phyloP scores from a whole-genome alignment of 2,113 vertebrate genomes.

The Todiramphus saurophagus region DNA sequence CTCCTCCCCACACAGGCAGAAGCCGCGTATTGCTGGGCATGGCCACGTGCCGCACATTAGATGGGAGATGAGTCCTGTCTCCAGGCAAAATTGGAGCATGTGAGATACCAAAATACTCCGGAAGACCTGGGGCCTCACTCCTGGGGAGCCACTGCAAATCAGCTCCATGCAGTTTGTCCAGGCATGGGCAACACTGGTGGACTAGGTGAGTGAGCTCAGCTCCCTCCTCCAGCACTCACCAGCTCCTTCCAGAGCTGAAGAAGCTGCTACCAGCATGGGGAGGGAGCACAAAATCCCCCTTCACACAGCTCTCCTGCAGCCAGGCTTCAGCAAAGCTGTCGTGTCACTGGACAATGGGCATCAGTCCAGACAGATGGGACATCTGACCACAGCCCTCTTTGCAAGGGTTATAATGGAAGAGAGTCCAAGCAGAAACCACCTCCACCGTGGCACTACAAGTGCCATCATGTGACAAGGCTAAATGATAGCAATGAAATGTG shows the following conservation, averaged over 20 bases:
- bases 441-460: fast-evolving
- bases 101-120: neutral
- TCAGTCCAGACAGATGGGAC: neutral
- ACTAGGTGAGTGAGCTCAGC: neutral
- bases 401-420: neutral
- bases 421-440: neutral
- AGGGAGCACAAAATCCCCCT: neutral
- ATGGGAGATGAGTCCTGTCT: neutral
- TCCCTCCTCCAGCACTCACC: neutral
- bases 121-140: neutral
- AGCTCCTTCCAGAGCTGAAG: neutral
- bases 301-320: neutral
- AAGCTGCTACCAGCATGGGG: neutral
- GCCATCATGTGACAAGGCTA: neutral
- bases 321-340: neutral
- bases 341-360: neutral
- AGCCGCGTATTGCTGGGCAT: neutral
- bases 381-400: neutral
- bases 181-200: neutral
- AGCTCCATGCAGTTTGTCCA: neutral
- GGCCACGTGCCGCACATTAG: neutral
- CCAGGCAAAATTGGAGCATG: neutral
- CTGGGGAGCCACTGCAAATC: neutral
- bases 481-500: neutral
- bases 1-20: neutral